Conservation (phyloP, 2,797 vertebrate species). For the Lepus oiostolus region DNA sequence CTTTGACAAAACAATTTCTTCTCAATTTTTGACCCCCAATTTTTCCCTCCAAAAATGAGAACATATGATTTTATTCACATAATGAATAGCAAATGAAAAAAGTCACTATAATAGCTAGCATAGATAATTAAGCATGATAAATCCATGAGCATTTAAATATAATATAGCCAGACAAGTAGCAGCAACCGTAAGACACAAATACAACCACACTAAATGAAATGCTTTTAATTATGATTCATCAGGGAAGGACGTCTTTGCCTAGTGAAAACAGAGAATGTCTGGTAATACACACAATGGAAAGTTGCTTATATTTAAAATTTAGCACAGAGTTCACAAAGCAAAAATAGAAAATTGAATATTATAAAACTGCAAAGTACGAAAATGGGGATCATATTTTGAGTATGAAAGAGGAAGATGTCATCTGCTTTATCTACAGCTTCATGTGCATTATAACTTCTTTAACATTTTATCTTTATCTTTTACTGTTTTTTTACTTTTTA, state of each 20-base stretch:
- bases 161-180: not conserved
- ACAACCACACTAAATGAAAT: not conserved
- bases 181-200: conserved; percentile 11
- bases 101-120: not conserved
- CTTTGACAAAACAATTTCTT: conserved; percentile 33
- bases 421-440: not conserved
- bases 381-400: not conserved
- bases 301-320: not conserved
- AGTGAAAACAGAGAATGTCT: not conserved
- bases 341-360: not conserved
- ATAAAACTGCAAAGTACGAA: not conserved
- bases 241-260: not conserved
- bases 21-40: not conserved
- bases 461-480: not conserved
- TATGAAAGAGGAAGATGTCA: not conserved
- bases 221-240: conserved; percentile 14
- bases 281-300: not conserved
- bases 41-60: not conserved
- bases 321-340: not conserved
- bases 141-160: not conserved
- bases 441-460: not conserved
- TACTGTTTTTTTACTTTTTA: not conserved
- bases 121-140: not conserved
- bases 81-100: not conserved
- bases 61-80: not conserved